A percentile compares a stretch with the other conserved stretches of the same genome.
phyloP scores from a whole-genome alignment of 2,113 vertebrate genomes.

The Australoheros scitulus region DNA sequence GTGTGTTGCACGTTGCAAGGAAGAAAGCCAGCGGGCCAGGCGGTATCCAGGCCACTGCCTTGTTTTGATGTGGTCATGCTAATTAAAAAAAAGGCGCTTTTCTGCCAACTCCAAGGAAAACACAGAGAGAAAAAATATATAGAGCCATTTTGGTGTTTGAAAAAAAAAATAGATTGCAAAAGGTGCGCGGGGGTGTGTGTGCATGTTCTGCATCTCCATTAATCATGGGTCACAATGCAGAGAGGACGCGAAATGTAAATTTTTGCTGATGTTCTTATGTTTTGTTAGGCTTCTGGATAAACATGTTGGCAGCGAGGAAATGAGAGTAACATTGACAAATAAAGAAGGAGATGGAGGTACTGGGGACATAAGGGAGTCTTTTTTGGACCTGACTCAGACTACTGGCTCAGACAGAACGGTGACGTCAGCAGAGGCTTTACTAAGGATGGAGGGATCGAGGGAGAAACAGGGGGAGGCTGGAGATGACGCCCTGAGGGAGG shows the following conservation, averaged over 20 bases:
- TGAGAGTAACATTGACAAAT: constrained; percentile 1
- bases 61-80: constrained; percentile 77
- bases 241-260: constrained; percentile 7
- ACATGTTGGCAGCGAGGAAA: constrained; percentile 30
- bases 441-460: constrained; percentile 65
- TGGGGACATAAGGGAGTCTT: constrained; percentile 59
- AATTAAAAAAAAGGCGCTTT: constrained; percentile 60
- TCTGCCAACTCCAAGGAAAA: constrained; percentile 55
- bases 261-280: constrained; percentile 44
- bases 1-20: constrained; percentile 48
- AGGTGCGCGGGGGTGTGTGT: constrained; percentile 15
- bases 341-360: constrained; percentile 28
- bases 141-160: constrained; percentile 24
- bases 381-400: constrained; percentile 70
- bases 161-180: background rate
- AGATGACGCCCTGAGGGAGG: constrained; percentile 65
- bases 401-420: constrained; percentile 63
- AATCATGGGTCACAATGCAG: background rate
- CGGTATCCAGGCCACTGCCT: constrained; percentile 74
- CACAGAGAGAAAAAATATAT: constrained; percentile 28
- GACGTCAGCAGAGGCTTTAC: constrained; percentile 72
- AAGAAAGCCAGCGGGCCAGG: constrained; percentile 68
- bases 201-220: constrained; percentile 27
- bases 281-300: constrained; percentile 36
- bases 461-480: constrained; percentile 64